Conservation (phyloP, 2,113 vertebrate genomes). For the Psilopsiagon aurifrons region DNA sequence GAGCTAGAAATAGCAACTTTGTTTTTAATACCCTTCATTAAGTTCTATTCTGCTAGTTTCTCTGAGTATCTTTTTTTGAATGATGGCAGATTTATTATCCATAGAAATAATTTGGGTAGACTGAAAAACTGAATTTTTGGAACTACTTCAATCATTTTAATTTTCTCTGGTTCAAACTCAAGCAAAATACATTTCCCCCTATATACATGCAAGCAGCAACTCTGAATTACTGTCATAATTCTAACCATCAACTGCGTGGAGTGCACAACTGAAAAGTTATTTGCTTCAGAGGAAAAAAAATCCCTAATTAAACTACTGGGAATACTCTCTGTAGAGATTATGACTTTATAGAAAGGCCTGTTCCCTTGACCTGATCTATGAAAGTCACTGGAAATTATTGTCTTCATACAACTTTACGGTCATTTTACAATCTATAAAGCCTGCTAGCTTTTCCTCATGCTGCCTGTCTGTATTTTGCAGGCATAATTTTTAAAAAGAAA, state of each 20-base stretch:
- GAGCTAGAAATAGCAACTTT: neutral
- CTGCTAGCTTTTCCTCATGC: neutral
- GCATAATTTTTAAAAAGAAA: neutral
- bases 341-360: neutral
- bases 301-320: neutral
- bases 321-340: neutral
- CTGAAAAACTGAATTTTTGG: neutral
- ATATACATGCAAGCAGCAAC: neutral
- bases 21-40: neutral
- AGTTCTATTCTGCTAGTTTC: neutral
- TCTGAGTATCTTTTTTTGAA: neutral
- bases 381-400: neutral
- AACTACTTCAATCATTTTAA: neutral
- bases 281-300: neutral
- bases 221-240: neutral
- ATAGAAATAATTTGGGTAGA: neutral
- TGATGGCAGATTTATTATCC: neutral
- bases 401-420: neutral
- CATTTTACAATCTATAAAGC: neutral
- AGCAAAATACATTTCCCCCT: neutral
- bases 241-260: neutral
- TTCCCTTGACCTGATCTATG: neutral
- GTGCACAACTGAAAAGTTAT: neutral
- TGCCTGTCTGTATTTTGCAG: neutral
- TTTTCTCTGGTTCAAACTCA: neutral